Conservation (phyloP, 2,888 invertebrate species). For the Xestobium rufovillosum region DNA sequence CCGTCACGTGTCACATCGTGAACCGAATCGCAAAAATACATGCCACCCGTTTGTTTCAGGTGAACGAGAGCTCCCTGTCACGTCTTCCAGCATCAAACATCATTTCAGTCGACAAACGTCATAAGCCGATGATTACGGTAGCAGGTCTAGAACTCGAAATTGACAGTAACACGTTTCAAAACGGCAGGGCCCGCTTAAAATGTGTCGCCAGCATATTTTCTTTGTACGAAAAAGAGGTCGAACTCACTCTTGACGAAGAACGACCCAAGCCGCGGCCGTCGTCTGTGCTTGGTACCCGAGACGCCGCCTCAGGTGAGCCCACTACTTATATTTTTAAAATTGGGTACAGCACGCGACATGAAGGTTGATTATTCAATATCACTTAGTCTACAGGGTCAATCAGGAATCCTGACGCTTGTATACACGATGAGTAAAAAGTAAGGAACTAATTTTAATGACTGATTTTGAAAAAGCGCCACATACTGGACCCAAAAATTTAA, state of each 20-base stretch:
- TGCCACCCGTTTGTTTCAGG: constrained; percentile 33
- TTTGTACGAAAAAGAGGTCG: constrained; percentile 56
- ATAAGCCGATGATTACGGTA: constrained; percentile 31
- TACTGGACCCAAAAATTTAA: no score
- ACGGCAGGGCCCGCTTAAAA: constrained; percentile 56
- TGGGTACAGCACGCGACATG: no score
- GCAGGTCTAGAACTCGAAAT: constrained; percentile 53
- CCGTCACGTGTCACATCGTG: no score
- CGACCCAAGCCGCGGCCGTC: constrained; percentile 67
- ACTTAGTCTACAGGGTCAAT: no score
- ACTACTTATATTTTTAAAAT: no score
- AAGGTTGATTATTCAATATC: no score
- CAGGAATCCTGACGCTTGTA: no score
- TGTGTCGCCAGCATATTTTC: constrained; percentile 63
- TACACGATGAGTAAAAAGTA: no score
- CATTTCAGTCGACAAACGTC: constrained; percentile 23
- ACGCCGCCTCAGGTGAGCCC: constrained; percentile 51
- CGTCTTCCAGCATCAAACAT: constrained; percentile 27
- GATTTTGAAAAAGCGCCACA: no score
- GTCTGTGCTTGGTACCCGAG: constrained; percentile 64
- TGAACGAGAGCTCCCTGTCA: constrained; percentile 29
- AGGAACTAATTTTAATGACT: no score
- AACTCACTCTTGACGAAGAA: constrained; percentile 62
- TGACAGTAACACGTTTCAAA: constrained; percentile 55
- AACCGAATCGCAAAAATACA: no score